Conservation (phyloP, 2,888 invertebrate genomes). For the Artemia sinica region DNA sequence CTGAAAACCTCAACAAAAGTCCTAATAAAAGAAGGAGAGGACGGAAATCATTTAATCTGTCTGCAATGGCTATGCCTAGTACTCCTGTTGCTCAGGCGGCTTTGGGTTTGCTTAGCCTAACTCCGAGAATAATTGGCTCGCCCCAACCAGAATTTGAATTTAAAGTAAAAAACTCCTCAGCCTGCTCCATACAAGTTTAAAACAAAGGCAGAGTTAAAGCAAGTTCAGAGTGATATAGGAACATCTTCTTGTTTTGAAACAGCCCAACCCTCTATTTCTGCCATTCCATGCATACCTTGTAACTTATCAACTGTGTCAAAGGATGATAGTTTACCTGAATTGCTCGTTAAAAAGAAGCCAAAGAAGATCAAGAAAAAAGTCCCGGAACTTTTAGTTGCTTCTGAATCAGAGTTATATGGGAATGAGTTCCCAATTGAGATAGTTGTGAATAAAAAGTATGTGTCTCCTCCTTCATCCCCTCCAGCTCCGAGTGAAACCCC, state of each 20-base stretch:
- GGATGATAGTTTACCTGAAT: background rate
- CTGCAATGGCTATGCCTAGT: background rate
- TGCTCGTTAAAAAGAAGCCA: background rate
- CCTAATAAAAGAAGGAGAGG: conserved; percentile 2
- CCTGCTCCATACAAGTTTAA: conserved; percentile 13
- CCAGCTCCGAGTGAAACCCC: conserved; percentile 8
- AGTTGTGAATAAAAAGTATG: conserved; percentile 3
- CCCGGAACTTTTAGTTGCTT: conserved; percentile 1
- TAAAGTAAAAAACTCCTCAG: background rate
- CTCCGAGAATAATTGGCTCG: background rate
- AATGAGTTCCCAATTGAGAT: background rate
- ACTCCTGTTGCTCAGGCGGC: conserved; percentile 8
- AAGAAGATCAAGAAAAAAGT: background rate
- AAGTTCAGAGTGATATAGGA: background rate
- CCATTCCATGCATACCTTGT: too few species aligned
- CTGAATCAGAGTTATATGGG: background rate
- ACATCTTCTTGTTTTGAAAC: background rate
- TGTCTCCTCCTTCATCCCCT: background rate
- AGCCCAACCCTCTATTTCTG: background rate
- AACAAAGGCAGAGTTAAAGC: background rate
- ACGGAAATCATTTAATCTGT: conserved; percentile 4
- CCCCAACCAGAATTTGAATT: background rate
- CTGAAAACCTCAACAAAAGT: conserved; percentile 6
- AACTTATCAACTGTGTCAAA: background rate
- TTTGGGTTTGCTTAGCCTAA: background rate